phyloP scores from a whole-genome alignment of 2,113 vertebrate species.

The Neomonachus schauinslandi region DNA sequence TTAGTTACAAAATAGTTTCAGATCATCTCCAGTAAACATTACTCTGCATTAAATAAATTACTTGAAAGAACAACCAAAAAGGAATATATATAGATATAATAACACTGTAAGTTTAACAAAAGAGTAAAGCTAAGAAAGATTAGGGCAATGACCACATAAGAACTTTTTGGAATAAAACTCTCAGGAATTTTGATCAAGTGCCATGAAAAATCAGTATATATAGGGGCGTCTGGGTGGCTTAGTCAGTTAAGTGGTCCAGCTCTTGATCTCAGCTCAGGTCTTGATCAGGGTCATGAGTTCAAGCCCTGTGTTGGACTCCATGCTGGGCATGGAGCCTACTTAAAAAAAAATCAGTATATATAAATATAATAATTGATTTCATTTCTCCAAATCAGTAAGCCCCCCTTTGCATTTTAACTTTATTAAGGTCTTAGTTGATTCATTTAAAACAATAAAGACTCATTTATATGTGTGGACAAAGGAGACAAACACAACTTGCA shows the following conservation, averaged over 20 bases:
- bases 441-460: constrained; percentile 26
- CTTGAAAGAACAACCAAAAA: not conserved
- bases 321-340: not conserved
- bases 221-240: not conserved
- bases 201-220: not conserved
- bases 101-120: not conserved
- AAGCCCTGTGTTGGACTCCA: not conserved
- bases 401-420: constrained; percentile 9
- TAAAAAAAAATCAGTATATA: not conserved
- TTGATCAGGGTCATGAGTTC: not conserved
- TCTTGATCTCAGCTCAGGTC: not conserved
- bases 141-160: not conserved
- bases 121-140: not conserved
- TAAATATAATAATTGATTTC: not conserved
- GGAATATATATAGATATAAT: not conserved
- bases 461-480: not conserved
- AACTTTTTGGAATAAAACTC: constrained; percentile 17
- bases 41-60: constrained; percentile 4
- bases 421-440: not conserved
- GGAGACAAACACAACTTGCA: not conserved
- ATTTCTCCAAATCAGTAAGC: not conserved
- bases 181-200: not conserved
- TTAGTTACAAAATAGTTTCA: not conserved
- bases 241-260: not conserved
- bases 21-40: not conserved